Evolutionary conservation across 2,113 vertebrate genomes (phyloP).

Genomic region (Phyllopteryx taeniolatus): DNA sequence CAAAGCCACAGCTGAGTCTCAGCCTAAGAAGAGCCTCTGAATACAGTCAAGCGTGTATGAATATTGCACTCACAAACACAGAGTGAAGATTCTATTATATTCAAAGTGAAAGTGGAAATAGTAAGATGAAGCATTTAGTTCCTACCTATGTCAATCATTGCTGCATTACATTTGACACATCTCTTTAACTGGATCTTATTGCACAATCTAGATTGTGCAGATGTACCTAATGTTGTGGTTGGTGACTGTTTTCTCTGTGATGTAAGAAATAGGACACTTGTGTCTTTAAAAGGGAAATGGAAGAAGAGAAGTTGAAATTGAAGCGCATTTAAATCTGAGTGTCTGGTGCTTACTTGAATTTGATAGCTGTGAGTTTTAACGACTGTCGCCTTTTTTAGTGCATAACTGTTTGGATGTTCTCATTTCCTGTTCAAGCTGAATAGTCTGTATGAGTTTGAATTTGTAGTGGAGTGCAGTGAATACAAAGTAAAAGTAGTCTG

Average conservation of each 20-base stretch:
- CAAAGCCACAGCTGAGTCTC: conserved; percentile 10
- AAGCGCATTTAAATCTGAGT: neutral
- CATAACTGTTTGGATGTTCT: neutral
- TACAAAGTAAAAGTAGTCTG: neutral
- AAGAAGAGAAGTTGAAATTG: neutral
- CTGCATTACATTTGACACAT: neutral
- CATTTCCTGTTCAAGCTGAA: neutral
- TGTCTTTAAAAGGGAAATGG: neutral
- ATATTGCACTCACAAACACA: neutral
- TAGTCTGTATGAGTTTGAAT: neutral
- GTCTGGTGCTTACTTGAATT: neutral
- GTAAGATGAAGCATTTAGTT: neutral
- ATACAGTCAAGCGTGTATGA: too few relatives aligned
- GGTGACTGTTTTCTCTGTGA: neutral
- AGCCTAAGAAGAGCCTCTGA: conserved; percentile 48
- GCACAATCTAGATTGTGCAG: neutral
- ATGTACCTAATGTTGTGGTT: neutral
- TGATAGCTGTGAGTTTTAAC: neutral
- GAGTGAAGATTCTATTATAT: neutral
- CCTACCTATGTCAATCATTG: neutral
- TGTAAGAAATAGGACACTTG: neutral
- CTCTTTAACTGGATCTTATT: neutral
- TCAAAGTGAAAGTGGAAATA: neutral
- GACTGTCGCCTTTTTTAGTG: neutral
- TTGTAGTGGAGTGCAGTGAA: neutral